Evolutionary conservation across 2,113 vertebrate genomes (phyloP), one percentile per base, ranked within the genome.

Genomic region (Platysteira castanea): DNA sequence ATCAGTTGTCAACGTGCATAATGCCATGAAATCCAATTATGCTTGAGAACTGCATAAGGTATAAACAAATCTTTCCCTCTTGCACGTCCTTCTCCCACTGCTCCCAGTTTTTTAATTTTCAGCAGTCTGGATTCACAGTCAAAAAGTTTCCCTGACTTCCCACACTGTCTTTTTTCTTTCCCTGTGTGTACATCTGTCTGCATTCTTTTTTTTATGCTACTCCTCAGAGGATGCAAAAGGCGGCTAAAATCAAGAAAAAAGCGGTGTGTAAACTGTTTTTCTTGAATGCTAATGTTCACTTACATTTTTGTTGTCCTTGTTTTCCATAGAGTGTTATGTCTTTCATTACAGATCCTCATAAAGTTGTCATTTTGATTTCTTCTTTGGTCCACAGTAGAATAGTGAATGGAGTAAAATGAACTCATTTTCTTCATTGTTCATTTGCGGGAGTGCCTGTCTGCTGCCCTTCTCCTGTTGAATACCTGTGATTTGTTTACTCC

Each of bases 211-310:
- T 97, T 98, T 95, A 88, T 95, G 97, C 97, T 97, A 96, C 98
- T 98, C 97, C 96, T 97, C 99, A 99, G 99, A 99, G 99, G 99
- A 99, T 99, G 98, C 99, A 99, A 97, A 99, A 99, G 98, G 99
- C 99, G 98, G 99, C 99, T 98, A 99, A 99, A 98, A 99, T 99
- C 99, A 99, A 99, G 99, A 99, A 99, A 98, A 99, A 99, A 99
- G 99, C 98, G 99, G 99, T 99, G 99, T 99, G 99, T 99, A 99
- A 98, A 97, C 98, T 97, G 94, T 84, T 97, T 96, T 97, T 96
- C 96, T 94, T 95, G 96, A 94, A 92, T 92, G 70, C 87, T 86
- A 70, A 76, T 89, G 53, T 82, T 63, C 80, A 47, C 63, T 47
- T 84, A 78, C 67, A 59, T 93, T 88, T 93, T 37, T 86, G 41